phyloP scores from a whole-genome alignment of 2,113 vertebrate genomes.

The Microtus ochrogaster region DNA sequence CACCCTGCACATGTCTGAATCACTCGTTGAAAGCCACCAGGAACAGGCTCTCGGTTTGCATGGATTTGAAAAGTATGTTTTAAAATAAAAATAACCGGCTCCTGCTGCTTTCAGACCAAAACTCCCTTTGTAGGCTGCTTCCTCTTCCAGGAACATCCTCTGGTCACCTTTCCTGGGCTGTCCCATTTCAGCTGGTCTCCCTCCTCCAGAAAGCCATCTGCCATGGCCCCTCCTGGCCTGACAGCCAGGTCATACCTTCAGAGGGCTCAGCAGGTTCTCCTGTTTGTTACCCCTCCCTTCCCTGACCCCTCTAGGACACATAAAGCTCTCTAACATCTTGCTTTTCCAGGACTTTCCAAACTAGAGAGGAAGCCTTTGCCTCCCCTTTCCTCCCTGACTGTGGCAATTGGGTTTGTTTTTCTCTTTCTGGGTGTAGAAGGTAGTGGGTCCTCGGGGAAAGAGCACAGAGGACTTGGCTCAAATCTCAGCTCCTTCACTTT shows the following conservation, averaged over 20 bases:
- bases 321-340: background rate
- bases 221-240: background rate
- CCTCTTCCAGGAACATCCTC: slow-evolving; percentile 28
- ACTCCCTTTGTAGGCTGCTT: slow-evolving; percentile 42
- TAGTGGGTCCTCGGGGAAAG: background rate
- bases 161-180: background rate
- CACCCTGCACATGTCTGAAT: background rate
- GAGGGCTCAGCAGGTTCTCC: fast-evolving
- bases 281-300: background rate
- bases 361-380: background rate
- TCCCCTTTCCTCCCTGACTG: background rate
- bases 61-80: slow-evolving; percentile 39
- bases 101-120: slow-evolving; percentile 29
- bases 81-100: slow-evolving; percentile 49
- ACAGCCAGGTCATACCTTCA: background rate
- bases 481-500: slow-evolving; percentile 4
- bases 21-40: background rate
- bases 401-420: background rate
- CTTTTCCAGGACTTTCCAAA: background rate
- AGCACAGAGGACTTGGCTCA: background rate
- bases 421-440: background rate
- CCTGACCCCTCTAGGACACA: background rate
- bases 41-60: background rate
- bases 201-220: background rate
- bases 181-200: background rate